A percentile compares a stretch with the other conserved stretches of the same genome.
Evolutionary conservation across 2,797 vertebrate species (phyloP).

Genomic region (Siniperca obscura): DNA sequence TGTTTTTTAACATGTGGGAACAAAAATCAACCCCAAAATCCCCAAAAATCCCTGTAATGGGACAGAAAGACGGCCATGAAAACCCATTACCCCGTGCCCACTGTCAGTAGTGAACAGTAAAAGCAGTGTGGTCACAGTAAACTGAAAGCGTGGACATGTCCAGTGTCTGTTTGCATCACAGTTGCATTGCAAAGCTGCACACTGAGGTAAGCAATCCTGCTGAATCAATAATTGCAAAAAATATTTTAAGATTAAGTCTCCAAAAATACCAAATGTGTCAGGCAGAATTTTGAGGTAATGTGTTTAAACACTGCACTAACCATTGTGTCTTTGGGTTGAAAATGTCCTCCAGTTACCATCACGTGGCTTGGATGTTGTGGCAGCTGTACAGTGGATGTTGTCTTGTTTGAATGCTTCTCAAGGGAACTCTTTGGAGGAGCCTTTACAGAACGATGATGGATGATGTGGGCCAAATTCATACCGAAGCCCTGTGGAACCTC

Average conservation of each 20-base stretch:
- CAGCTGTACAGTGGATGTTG: too few species aligned
- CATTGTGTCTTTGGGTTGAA: background rate
- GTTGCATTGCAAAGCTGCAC: background rate
- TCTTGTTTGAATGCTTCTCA: too few species aligned
- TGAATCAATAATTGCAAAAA: background rate
- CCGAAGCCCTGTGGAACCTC: background rate
- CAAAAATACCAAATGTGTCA: background rate
- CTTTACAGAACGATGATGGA: background rate
- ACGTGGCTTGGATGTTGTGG: background rate
- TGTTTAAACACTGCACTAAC: background rate
- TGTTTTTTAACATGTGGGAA: background rate
- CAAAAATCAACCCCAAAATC: background rate
- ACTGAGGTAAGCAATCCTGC: background rate
- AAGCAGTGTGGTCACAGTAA: background rate
- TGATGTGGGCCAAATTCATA: background rate
- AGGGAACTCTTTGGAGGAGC: background rate
- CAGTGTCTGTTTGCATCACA: background rate
- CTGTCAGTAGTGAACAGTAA: background rate
- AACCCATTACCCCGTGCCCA: background rate
- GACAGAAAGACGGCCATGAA: background rate
- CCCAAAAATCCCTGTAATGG: too few species aligned
- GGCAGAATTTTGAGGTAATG: background rate
- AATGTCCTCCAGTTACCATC: background rate
- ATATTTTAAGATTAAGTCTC: background rate
- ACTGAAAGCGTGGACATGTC: background rate